Conservation (phyloP, 1,140 invertebrate genomes). For the Tachypleus tridentatus region DNA sequence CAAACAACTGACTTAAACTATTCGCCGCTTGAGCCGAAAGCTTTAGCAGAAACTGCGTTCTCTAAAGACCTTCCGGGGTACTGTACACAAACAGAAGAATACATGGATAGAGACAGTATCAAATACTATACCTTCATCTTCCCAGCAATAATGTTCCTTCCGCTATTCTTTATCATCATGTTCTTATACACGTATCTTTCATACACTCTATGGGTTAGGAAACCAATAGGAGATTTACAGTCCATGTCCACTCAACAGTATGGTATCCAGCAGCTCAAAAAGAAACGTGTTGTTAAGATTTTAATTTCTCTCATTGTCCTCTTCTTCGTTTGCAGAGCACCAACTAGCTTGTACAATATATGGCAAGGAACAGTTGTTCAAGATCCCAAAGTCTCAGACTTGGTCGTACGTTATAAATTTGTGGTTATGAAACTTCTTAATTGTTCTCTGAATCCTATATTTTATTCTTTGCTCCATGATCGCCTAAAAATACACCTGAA, state of each 20-base stretch:
- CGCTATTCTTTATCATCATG: background rate
- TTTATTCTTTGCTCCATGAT: background rate
- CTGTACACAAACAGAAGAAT: background rate
- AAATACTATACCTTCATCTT: conserved; percentile 1
- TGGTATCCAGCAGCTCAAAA: background rate
- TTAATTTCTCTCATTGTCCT: background rate
- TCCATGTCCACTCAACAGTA: background rate
- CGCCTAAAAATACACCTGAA: background rate
- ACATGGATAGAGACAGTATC: background rate
- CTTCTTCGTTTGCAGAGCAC: background rate
- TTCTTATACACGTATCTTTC: background rate
- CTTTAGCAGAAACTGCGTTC: too few relatives aligned
- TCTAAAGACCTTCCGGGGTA: background rate
- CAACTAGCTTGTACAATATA: background rate
- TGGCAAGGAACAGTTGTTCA: background rate
- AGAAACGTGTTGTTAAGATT: background rate
- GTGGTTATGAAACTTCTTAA: background rate
- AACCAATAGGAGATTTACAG: background rate
- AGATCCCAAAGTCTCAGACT: background rate
- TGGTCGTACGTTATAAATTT: background rate
- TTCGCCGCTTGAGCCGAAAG: background rate
- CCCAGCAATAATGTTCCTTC: background rate
- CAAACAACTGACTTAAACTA: background rate
- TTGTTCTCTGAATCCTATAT: background rate
- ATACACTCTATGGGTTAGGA: background rate